Evolutionary conservation across 1,140 invertebrate genomes (phyloP).

Genomic region (Spodoptera frugiperda): DNA sequence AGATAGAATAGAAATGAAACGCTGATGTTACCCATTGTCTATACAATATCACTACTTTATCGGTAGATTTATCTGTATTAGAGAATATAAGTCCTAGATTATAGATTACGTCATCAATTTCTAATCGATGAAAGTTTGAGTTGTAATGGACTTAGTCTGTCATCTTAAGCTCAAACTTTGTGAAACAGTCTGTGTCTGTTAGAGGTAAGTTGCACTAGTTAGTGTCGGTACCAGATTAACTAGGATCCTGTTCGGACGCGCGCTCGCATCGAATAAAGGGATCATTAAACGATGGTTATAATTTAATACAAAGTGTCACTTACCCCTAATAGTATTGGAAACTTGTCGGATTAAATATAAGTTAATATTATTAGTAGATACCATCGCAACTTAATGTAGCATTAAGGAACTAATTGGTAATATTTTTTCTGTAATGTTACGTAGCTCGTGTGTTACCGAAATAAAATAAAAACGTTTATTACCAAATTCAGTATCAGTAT

Average conservation of each 20-base stretch:
- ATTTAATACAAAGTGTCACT: slow-evolving; percentile 8
- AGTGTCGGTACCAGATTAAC: slow-evolving; percentile 15
- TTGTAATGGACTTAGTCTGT: slow-evolving; percentile 2
- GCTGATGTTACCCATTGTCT: slow-evolving; percentile 8
- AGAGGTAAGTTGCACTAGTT: slow-evolving; percentile 33
- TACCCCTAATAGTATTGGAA: slow-evolving; percentile 18
- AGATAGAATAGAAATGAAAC: slow-evolving; percentile 22
- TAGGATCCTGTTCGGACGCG: slow-evolving; percentile 6
- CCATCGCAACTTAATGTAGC: slow-evolving; percentile 34
- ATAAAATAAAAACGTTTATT: slow-evolving; percentile 31
- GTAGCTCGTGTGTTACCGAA: slow-evolving; percentile 29
- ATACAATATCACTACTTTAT: slow-evolving; percentile 19
- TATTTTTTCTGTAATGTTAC: slow-evolving; percentile 32
- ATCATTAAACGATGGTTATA: slow-evolving; percentile 11
- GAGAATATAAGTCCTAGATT: slow-evolving; percentile 32
- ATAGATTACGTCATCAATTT: slow-evolving; percentile 24
- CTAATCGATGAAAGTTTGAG: slow-evolving; percentile 14
- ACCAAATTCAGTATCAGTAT: slow-evolving; percentile 46
- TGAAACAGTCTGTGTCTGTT: slow-evolving; percentile 16
- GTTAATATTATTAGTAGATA: slow-evolving; percentile 28
- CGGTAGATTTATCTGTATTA: slow-evolving; percentile 36
- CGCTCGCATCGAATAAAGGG: slow-evolving; percentile 17
- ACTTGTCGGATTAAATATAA: slow-evolving; percentile 28
- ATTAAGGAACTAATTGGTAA: slow-evolving; percentile 39
- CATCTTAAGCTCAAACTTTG: slow-evolving; percentile 11